These are phyloP conservation scores for Listrodromus nycthemerus DNA, from an alignment of 2,888 invertebrate species.

Conservation along the genomic window DNA sequence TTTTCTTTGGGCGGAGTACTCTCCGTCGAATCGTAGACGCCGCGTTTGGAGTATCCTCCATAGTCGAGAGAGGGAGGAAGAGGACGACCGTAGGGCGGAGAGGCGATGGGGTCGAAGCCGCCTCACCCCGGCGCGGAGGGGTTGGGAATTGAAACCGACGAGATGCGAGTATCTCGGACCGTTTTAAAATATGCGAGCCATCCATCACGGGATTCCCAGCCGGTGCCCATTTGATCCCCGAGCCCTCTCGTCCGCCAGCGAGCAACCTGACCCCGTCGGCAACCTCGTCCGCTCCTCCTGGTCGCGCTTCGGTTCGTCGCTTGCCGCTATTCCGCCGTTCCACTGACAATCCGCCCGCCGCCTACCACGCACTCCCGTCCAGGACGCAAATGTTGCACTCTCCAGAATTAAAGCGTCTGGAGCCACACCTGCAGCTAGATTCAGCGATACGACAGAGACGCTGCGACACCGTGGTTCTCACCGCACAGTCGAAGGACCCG, in stretches of 20 bases:
- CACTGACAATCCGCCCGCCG: constrained; percentile 52
- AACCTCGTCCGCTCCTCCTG: constrained; percentile 33
- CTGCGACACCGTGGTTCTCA: constrained; percentile 36
- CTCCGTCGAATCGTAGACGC: constrained; percentile 17
- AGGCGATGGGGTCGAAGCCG: constrained; percentile 32
- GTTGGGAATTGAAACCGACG: constrained; percentile 66
- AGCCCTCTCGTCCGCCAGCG: constrained; percentile 56
- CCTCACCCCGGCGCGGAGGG: constrained; percentile 24
- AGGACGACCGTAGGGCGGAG: neutral
- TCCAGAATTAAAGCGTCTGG: constrained; percentile 81
- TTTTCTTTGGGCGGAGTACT: constrained; percentile 38
- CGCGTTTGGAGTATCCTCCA: constrained; percentile 28
- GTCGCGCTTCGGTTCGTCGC: constrained; percentile 34
- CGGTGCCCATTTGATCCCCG: constrained; percentile 70
- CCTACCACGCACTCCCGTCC: constrained; percentile 53
- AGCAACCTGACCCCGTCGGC: constrained; percentile 41
- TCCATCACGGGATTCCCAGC: constrained; percentile 70
- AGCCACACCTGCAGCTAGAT: constrained; percentile 72
- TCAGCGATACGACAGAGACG: constrained; percentile 70
- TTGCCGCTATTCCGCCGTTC: constrained; percentile 43
- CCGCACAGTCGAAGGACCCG: neutral
- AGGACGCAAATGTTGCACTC: constrained; percentile 83
- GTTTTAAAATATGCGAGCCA: constrained; percentile 71
- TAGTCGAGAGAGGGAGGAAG: constrained; percentile 24
- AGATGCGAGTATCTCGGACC: constrained; percentile 62